A percentile compares a stretch with the other conserved stretches of the same genome.
Conservation (phyloP, 2,888 invertebrate genomes). For the Netelia virgata region DNA sequence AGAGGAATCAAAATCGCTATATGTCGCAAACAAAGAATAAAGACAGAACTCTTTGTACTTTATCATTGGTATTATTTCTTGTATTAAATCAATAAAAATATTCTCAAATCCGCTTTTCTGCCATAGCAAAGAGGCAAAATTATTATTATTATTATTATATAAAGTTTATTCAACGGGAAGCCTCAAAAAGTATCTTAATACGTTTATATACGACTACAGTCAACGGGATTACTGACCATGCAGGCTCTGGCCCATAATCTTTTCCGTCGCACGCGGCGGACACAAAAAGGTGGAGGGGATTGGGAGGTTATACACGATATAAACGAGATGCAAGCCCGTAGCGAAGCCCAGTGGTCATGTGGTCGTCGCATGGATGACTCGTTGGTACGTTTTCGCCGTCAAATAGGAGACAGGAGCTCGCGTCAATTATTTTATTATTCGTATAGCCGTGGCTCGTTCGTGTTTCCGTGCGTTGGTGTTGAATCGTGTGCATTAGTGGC, state of each 20-base stretch:
- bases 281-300: conserved; percentile 53
- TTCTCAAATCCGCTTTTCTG: too few relatives aligned
- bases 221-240: background rate
- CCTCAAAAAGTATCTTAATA: background rate
- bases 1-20: too few relatives aligned
- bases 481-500: conserved; percentile 43
- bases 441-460: background rate
- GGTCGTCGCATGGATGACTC: conserved; percentile 6
- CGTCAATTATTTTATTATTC: conserved; percentile 35
- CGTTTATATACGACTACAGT: background rate
- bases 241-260: conserved; percentile 31
- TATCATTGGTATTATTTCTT: too few relatives aligned
- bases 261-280: conserved; percentile 37
- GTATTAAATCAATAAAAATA: too few relatives aligned
- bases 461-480: conserved; percentile 2
- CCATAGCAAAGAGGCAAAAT: too few relatives aligned
- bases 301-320: conserved; percentile 62
- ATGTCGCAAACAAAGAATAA: too few relatives aligned
- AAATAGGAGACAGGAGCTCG: conserved; percentile 13
- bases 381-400: background rate
- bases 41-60: too few relatives aligned
- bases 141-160: too few relatives aligned
- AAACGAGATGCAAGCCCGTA: conserved; percentile 36
- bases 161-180: too few relatives aligned
- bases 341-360: conserved; percentile 47